Conservation (phyloP, 2,797 vertebrate species). For the Trichosurus vulpecula region DNA sequence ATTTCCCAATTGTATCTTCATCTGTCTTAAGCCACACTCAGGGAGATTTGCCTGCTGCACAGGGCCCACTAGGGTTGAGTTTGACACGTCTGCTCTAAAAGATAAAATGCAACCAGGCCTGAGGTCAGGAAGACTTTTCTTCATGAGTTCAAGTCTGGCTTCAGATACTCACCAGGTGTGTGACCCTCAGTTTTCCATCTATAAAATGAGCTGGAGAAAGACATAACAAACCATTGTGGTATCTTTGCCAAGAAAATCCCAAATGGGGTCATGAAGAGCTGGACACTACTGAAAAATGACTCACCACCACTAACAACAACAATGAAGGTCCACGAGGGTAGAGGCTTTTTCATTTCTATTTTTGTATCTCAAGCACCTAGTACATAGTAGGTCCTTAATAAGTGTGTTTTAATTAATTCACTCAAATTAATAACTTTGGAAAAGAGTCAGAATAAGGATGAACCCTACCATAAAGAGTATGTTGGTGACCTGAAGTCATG, state of each 20-base stretch:
- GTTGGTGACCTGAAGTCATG: conserved; percentile 53
- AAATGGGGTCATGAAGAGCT: too few relatives aligned
- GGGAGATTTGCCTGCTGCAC: neutral
- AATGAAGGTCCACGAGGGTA: too few relatives aligned
- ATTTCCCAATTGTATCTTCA: neutral
- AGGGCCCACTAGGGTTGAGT: neutral
- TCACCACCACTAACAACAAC: too few relatives aligned
- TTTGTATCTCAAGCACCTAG: too few relatives aligned
- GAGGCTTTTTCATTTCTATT: too few relatives aligned
- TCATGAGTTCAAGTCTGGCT: neutral
- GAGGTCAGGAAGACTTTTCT: neutral
- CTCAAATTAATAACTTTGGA: conserved; percentile 47
- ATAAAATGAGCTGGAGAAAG: neutral
- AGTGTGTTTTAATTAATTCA: too few relatives aligned
- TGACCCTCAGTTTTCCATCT: neutral
- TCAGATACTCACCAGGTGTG: neutral
- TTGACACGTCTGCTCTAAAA: neutral
- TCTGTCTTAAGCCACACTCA: neutral
- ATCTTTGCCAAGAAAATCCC: too few relatives aligned
- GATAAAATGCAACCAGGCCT: neutral
- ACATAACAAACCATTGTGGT: too few relatives aligned
- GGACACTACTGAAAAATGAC: neutral
- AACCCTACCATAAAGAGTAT: conserved; percentile 54
- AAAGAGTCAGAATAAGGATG: conserved; percentile 48
- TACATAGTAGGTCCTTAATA: too few relatives aligned